phyloP scores from a whole-genome alignment of 2,797 vertebrate genomes.

The Etheostoma perlongum region DNA sequence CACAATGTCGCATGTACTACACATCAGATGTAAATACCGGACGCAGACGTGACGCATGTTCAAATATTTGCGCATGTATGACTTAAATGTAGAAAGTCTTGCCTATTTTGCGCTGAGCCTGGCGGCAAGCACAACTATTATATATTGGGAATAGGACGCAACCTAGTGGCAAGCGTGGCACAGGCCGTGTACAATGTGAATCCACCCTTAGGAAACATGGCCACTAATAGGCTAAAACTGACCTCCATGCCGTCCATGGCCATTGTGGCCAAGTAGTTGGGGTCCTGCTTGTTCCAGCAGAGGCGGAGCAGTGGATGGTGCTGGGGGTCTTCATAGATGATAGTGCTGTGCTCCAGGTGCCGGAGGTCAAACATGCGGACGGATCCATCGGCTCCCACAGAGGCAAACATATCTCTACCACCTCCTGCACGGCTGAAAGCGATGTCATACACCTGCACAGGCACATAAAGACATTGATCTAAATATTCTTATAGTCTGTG shows the following conservation, averaged over 20 bases:
- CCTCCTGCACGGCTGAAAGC: slow-evolving; percentile 98
- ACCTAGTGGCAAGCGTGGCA: no score
- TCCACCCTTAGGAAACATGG: not conserved
- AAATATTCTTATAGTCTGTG: accelerated
- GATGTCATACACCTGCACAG: slow-evolving; percentile 95
- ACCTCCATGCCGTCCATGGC: slow-evolving; percentile 99
- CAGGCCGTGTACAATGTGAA: no score
- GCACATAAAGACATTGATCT: accelerated
- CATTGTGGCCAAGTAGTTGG: slow-evolving; percentile 98
- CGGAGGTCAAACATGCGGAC: slow-evolving; percentile 98
- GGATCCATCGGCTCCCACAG: slow-evolving; percentile 96
- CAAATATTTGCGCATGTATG: no score
- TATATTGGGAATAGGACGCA: no score
- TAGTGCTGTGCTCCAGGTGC: slow-evolving; percentile 98
- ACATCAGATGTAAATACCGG: no score
- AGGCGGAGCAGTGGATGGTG: slow-evolving; percentile 97
- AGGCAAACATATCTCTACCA: slow-evolving; percentile 97
- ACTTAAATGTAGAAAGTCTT: no score
- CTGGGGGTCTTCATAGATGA: slow-evolving; percentile 99
- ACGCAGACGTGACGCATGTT: no score
- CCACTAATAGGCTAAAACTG: slow-evolving; percentile 30
- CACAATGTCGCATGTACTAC: no score
- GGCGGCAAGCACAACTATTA: no score
- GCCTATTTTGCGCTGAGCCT: no score
- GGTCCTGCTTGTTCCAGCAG: slow-evolving; percentile 99